Conservation (phyloP, 2,113 vertebrate genomes). For the Dasyurus viverrinus region DNA sequence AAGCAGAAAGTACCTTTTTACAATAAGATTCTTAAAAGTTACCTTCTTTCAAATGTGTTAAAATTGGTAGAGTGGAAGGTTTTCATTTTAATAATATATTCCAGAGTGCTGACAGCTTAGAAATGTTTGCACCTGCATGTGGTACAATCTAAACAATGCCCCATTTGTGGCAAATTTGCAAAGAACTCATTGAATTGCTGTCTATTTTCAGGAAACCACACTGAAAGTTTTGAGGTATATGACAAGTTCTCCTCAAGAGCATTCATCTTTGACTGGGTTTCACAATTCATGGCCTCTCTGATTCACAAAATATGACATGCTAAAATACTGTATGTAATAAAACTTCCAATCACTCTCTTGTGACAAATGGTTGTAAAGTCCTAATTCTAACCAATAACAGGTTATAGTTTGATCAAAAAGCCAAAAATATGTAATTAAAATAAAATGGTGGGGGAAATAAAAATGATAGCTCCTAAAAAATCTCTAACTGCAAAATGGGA, state of each 20-base stretch:
- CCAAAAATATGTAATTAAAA: background rate
- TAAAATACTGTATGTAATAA: background rate
- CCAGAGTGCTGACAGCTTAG: background rate
- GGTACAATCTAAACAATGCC: background rate
- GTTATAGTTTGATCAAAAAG: background rate
- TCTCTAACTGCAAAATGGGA: background rate
- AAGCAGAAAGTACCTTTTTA: conserved; percentile 30
- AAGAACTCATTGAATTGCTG: conserved; percentile 25
- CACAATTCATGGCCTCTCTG: conserved; percentile 40
- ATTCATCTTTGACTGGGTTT: conserved; percentile 34
- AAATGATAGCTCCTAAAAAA: background rate
- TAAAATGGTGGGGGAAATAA: background rate
- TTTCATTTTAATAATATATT: conserved; percentile 11
- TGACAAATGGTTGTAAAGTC: background rate
- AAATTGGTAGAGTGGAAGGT: conserved; percentile 13
- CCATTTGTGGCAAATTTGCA: conserved; percentile 51
- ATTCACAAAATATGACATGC: conserved; percentile 15
- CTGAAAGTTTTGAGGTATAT: conserved; percentile 3
- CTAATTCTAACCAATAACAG: background rate
- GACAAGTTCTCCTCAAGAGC: conserved; percentile 1
- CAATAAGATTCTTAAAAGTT: background rate
- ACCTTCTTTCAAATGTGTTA: background rate
- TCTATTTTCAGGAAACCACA: conserved; percentile 66
- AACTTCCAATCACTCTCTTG: background rate
- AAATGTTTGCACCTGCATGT: conserved; percentile 22